Evolutionary conservation across 2,797 vertebrate genomes (phyloP).

Genomic region (Protosalanx chinensis): DNA sequence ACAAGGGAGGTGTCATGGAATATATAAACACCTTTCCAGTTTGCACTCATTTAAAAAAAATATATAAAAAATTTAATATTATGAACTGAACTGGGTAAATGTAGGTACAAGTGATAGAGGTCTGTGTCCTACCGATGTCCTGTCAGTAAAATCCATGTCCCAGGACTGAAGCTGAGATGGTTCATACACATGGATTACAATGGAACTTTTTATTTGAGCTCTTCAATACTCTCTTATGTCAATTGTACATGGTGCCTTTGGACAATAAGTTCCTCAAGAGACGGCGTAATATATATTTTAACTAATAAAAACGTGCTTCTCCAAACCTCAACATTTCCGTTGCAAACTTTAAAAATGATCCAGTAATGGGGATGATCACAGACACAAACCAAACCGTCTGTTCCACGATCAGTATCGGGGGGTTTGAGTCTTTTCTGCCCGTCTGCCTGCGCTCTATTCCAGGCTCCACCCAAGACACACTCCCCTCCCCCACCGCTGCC

Average conservation of each 20-base stretch:
- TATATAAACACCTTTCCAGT: too few species aligned
- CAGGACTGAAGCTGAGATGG: background rate
- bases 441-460: background rate
- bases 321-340: background rate
- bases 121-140: too few species aligned
- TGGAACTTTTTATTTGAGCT: background rate
- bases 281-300: too few species aligned
- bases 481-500: slow-evolving; percentile 50
- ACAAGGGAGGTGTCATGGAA: background rate
- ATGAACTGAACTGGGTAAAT: background rate
- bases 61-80: background rate
- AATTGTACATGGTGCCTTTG: too few species aligned
- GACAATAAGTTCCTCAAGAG: too few species aligned
- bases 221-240: too few species aligned
- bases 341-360: background rate
- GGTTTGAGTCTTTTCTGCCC: background rate
- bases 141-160: too few species aligned
- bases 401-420: background rate
- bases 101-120: background rate
- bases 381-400: background rate
- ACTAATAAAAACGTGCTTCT: background rate
- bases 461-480: slow-evolving; percentile 13
- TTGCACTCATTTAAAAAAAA: background rate
- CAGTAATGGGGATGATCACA: background rate
- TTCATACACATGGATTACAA: background rate